phyloP scores from a whole-genome alignment of 2,113 vertebrate genomes.

The Chelonoidis abingdonii region DNA sequence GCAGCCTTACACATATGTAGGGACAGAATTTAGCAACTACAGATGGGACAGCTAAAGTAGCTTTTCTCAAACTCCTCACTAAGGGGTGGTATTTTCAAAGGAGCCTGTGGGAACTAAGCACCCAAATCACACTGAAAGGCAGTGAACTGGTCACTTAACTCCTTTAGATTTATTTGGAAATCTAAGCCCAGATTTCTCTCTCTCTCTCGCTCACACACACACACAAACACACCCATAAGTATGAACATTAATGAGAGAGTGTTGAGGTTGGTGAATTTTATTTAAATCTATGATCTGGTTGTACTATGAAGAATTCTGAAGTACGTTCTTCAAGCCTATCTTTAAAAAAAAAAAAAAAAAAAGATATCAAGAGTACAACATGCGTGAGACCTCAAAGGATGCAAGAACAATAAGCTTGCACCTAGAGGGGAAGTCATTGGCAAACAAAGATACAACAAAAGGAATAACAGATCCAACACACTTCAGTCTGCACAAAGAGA shows the following conservation, averaged over 20 bases:
- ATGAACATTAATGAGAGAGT: background rate
- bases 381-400: conserved; percentile 54
- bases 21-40: background rate
- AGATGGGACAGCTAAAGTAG: background rate
- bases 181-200: background rate
- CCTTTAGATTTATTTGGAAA: background rate
- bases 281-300: background rate
- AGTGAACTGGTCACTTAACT: background rate
- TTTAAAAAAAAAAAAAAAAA: conserved; percentile 5
- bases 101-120: background rate
- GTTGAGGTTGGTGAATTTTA: background rate
- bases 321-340: conserved; percentile 30
- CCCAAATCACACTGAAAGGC: conserved; percentile 5
- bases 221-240: background rate
- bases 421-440: conserved; percentile 42
- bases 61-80: background rate
- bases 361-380: conserved; percentile 34
- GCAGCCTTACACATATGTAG: background rate
- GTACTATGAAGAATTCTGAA: conserved; percentile 37
- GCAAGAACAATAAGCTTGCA: conserved; percentile 3
- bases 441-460: too few species aligned
- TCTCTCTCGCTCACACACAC: too few species aligned
- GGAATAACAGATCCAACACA: too few species aligned
- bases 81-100: background rate
- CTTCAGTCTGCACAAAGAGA: too few species aligned